Base-by-base conservation (phyloP, 2,888 invertebrate species). In the Mayetiola destructor region DNA sequence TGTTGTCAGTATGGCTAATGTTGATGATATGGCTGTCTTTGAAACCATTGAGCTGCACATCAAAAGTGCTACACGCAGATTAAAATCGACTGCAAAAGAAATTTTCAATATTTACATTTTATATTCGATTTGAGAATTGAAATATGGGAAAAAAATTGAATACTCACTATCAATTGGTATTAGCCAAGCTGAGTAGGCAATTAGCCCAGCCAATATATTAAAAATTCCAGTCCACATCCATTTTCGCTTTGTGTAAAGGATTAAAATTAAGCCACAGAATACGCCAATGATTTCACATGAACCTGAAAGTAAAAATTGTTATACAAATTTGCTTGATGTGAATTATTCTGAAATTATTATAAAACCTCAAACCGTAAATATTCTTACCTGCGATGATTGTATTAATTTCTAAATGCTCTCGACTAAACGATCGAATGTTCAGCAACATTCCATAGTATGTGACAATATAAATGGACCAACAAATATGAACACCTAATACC, bases 381-480 rank as follows among this genome's bases (percentile, higher is more conserved):
- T 8, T 36, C 23, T 54, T 58, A 59, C 73, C 75, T 36, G 74
- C 73, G 21, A 75, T 62, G 5, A 67, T 69, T 29, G 74, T 74
- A 59, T 73, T 74, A 8, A 71, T 63, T 59, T 68, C 70, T 23
- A 75, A 64, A 62, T 73, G 70, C 32, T 71, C 70, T 8, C 73
- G 68, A 59, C 74, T 73, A 59, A 74, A 73, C 21, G 72, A 69
- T 40, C 74, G 70, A 27, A 74, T 73, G 60, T 75, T 75, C 2
- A 75, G 64, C 29, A 75, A 63, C 67, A 72, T 72, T 57, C 75
- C 75, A 59, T 75, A 75, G 63, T 75, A 75, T 57, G 70, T 68
- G n/a, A 69, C 67, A 52, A 73, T 71, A 59, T 71, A 72, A 32
- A 72, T 66, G 54, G 72, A 68, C 73, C 72, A 73, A 9, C 48